These are phyloP conservation scores for Diorhabda elongata DNA, from an alignment of 1,140 invertebrate genomes.

Conservation along the genomic window DNA sequence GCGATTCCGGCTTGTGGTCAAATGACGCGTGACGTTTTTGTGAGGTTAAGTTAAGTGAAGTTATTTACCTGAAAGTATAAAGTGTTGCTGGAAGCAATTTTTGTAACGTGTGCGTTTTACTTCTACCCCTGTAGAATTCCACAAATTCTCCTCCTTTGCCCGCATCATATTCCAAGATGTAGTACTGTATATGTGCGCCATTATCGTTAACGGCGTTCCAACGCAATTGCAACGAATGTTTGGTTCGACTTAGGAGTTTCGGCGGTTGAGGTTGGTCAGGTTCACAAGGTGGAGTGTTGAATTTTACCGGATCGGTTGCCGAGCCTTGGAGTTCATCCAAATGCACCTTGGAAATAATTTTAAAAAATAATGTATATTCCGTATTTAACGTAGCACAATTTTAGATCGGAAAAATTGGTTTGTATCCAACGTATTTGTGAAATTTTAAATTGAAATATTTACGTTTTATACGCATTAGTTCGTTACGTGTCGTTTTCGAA, in stretches of 20 bases:
- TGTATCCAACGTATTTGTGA: too few species aligned
- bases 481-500: too few species aligned
- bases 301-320: constrained; percentile 52
- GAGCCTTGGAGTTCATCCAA: constrained; percentile 51
- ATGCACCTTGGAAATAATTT: constrained; percentile 43
- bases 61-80: constrained; percentile 59
- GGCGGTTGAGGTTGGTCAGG: constrained; percentile 59
- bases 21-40: too few species aligned
- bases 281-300: constrained; percentile 63
- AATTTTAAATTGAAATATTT: too few species aligned
- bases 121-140: constrained; percentile 63
- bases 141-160: constrained; percentile 62
- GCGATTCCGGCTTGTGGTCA: too few species aligned
- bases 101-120: constrained; percentile 64
- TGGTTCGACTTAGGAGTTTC: constrained; percentile 55
- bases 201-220: constrained; percentile 71
- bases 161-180: constrained; percentile 75
- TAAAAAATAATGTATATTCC: too few species aligned
- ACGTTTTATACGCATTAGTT: too few species aligned
- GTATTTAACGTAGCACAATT: too few species aligned
- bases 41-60: too few species aligned
- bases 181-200: constrained; percentile 71
- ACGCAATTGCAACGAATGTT: constrained; percentile 57
- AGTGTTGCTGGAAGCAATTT: constrained; percentile 67
- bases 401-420: too few species aligned